Base-by-base conservation (phyloP, 2,113 vertebrate genomes). In the Gallinago paraguaiae region DNA sequence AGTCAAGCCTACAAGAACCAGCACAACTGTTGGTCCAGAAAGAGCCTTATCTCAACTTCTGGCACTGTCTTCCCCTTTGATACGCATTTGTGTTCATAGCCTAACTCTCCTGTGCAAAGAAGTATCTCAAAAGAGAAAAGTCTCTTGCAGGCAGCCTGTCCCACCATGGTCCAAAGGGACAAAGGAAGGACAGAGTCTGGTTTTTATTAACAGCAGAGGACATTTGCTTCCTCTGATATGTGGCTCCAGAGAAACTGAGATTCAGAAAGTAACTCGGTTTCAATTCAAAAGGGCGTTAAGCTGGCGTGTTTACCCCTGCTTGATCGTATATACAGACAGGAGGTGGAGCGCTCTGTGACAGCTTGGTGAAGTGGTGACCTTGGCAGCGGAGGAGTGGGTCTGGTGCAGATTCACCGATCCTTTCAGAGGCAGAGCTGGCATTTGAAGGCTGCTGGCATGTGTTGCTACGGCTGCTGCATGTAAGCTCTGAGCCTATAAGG, bases 221-320 rank as follows among this genome's bases (percentile, higher is more conserved):
- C 4, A 0, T 89, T 67, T 67, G 70, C 59, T 81, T 88, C 50
- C 10, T 80, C 45, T 53, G 27, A 11, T 50, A 23, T 0, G 8
- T 0, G 0, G 41, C 68, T 91, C 64, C 17, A 12, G 28, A 54
- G 54, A 82, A 86, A 67, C 33, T 4, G n/a, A 59, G 15, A 50
- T 84, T 33, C 39, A 63, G 31, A 57, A 25, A 30, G 59, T 67
- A 50, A 23, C 68, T 65, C n/a, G 2, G 0, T 69, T 82, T 60
- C 67, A 54, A 0, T 67, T 81, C 60, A 5, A 20, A 56, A 63
- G 81, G n/a, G 13, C 0, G 0, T 61, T 41, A 45, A 50, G 25
- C 41, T 77, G 80, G 5, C 1, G 0, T 10, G 22, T 86, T 92
- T 86, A 35, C 74, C 35, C 79, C 13, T 1, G 0, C 19, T 51